These are phyloP conservation scores for Vanessa atalanta DNA, from an alignment of 1,140 invertebrate species.

Conservation along the genomic window DNA sequence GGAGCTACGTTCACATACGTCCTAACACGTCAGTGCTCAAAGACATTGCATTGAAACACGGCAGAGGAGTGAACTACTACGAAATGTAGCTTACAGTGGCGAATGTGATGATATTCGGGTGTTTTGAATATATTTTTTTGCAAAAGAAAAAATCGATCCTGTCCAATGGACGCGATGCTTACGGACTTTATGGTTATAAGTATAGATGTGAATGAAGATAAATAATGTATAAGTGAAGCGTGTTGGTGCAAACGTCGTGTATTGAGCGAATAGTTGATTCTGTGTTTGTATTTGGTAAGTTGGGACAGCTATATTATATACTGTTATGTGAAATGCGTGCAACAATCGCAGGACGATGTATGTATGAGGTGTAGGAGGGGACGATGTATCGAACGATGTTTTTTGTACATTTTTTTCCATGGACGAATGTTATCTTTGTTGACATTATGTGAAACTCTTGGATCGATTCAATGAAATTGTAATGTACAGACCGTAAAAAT, in stretches of 20 bases:
- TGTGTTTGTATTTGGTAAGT: conserved; percentile 70
- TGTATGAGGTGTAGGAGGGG: conserved; percentile 39
- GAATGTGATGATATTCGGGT: conserved; percentile 19
- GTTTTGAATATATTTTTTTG: conserved; percentile 21
- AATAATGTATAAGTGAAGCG: conserved; percentile 33
- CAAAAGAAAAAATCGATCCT: conserved; percentile 3
- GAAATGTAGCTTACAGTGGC: conserved; percentile 24
- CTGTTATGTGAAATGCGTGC: conserved; percentile 61
- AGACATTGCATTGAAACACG: background rate
- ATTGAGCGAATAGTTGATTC: conserved; percentile 65
- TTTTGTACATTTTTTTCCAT: background rate
- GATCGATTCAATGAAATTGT: too few species aligned
- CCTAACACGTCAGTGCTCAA: background rate
- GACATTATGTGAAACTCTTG: background rate
- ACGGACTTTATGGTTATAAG: conserved; percentile 15
- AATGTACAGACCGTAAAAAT: background rate
- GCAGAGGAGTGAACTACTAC: background rate
- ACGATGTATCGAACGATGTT: conserved; percentile 14
- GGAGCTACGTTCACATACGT: background rate
- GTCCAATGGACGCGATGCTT: background rate
- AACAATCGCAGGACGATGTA: conserved; percentile 48
- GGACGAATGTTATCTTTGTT: background rate
- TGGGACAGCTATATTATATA: conserved; percentile 70
- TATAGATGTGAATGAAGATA: conserved; percentile 9
- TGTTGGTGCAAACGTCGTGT: conserved; percentile 61